A percentile compares a stretch with the other conserved stretches of the same genome.
These are phyloP conservation scores for Mimachlamys varia DNA, from an alignment of 2,888 invertebrate genomes.

Conservation along the genomic window DNA sequence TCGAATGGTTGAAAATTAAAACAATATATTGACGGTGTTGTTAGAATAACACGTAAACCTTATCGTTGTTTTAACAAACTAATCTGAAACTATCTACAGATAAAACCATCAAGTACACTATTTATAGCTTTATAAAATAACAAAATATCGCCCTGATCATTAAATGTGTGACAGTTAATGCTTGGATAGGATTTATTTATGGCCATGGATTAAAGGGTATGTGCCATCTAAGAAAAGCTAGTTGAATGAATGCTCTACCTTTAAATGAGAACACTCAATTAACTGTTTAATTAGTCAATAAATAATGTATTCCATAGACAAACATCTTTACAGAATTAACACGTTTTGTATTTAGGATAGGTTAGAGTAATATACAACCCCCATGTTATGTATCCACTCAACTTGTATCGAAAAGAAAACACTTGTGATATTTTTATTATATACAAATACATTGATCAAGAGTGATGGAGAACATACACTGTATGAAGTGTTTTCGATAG, in stretches of 20 bases:
- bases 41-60: neutral
- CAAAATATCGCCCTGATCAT: neutral
- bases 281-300: neutral
- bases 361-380: too few relatives aligned
- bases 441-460: too few relatives aligned
- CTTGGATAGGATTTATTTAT: neutral
- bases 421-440: too few relatives aligned
- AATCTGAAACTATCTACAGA: conserved; percentile 20
- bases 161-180: neutral
- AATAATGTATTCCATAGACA: neutral
- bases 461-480: too few relatives aligned
- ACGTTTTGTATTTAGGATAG: too few relatives aligned
- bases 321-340: too few relatives aligned
- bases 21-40: neutral
- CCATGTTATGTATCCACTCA: too few relatives aligned
- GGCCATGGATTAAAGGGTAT: neutral
- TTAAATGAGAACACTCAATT: neutral
- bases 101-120: neutral
- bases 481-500: too few relatives aligned
- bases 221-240: neutral
- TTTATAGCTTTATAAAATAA: neutral
- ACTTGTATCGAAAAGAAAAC: too few relatives aligned
- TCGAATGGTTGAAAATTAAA: neutral
- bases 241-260: neutral
- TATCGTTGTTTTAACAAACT: neutral